Base-by-base conservation (phyloP, 2,113 vertebrate genomes). In the Malaclemys terrapin region DNA sequence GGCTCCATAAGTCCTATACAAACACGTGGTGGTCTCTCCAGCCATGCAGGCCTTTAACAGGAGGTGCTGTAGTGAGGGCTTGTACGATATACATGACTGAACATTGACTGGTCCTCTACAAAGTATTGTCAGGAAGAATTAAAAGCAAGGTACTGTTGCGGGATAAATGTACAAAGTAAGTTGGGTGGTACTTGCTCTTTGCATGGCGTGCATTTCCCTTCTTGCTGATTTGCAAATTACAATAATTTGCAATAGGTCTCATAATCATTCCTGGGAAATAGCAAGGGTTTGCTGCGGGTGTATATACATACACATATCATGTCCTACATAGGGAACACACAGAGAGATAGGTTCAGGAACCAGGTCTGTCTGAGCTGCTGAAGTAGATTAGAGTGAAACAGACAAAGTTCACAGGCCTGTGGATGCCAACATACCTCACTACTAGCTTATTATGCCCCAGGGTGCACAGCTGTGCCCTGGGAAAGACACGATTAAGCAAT, bases 261-360 rank as follows among this genome's bases (percentile, higher is more conserved):
- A 4, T 0, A 0, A 65, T 84, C 54, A 5, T 57, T 62, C 7
- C 17, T 38, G 31, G n/a, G 38, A 8, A 85, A 38, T 53, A 75
- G 2, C 4, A 35, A 69, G 16, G 35, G 16, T 35, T 69, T 69
- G 19, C 31, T 69, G 62, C 8, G 62, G n/a, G 16, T 69, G 16
- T 69, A 14, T 17, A 31, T 17, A n/a, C 35, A 69, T 19, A 17
- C 14, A 9, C 35, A n/a, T 35, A 14, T 56, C 54, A 56, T 25
- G 10, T 3, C 1, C 0, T 1, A 5, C 6, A 10, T 8, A 13
- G 52, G 3, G 24, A n/a, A 19, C 6, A 0, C 27, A 78, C 38
- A 69, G 7, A 4, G 20, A 75, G 20, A 45, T 0, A 31, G 49
- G 0, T 29, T 2, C 4, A 59, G n/a, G 0, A 82, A 94, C 79